Evolutionary conservation across 2,888 invertebrate genomes (phyloP), one percentile per base, ranked within the genome.

Genomic region (Pristionchus mayeri): DNA sequence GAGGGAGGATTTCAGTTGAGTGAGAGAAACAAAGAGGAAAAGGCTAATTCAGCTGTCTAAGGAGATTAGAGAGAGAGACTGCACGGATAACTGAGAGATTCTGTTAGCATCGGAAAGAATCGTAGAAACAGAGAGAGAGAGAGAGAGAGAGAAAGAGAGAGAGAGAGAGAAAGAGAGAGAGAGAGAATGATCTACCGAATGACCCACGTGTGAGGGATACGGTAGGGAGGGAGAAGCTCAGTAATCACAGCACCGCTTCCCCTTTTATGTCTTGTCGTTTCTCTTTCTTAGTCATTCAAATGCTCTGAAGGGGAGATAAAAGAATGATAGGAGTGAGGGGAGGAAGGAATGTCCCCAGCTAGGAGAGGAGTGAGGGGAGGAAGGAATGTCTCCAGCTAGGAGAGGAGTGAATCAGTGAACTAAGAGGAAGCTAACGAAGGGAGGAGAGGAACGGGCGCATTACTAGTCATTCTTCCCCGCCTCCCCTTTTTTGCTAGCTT

Each of bases 21-120:
- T 44, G 71, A 71, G 71, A 71, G 37, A 71, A 71, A 71, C 71
- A 71, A 71, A 71, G 71, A 71, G n/a, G 71, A 71, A 71, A 71
- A n/a, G 40, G 37, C 40, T 21, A 71, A 44, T 44, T 71, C 34
- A 71, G 71, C 71, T 71, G 71, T 71, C 71, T 37, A 71, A 71
- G 37, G 71, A 44, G 40, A 71, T 71, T 71, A 44, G 50, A 78
- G 34, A 48, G 50, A 76, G 50, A 50, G 50, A 50, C 18, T 30
- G 21, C 48, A 75, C 30, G 40, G 44, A 44, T 67, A 67, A 37
- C 21, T 40, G 44, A 75, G 37, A 27, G 48, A 78, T 78, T 78
- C 27, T 50, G 52, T 78, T 78, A 78, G 76, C 48, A 78, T 78
- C 48, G 76, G 52, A 78, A 50, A 18, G 27, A 13, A n/a, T n/a